These are phyloP conservation scores for Andrena flavipes DNA, from an alignment of 2,888 invertebrate genomes.

Conservation along the genomic window DNA sequence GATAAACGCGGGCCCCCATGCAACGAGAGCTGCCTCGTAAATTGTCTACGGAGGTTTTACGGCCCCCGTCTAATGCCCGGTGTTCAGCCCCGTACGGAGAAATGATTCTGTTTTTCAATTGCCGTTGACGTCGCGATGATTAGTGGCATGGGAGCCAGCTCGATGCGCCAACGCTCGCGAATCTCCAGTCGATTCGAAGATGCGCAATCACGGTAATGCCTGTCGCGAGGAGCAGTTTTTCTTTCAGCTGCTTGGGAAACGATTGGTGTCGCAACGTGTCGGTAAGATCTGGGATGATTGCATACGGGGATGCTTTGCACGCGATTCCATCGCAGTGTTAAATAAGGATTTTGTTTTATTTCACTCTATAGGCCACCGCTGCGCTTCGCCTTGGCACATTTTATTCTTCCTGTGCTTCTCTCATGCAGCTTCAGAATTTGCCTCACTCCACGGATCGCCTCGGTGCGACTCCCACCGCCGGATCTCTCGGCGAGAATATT, in stretches of 20 bases:
- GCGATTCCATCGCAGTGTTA: background rate
- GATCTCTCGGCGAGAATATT: too few relatives aligned
- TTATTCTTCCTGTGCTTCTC: too few relatives aligned
- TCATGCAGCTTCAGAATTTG: too few relatives aligned
- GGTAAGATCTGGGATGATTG: background rate
- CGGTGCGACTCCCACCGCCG: too few relatives aligned
- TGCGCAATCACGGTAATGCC: slow-evolving; percentile 8
- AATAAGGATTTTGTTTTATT: too few relatives aligned
- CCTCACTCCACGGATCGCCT: too few relatives aligned
- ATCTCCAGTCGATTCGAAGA: slow-evolving; percentile 4
- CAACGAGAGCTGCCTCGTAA: slow-evolving; percentile 57
- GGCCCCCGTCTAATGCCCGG: slow-evolving; percentile 28
- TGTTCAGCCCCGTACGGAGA: slow-evolving; percentile 15
- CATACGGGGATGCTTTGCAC: background rate
- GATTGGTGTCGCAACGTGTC: background rate
- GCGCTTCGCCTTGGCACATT: too few relatives aligned
- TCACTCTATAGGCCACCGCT: too few relatives aligned
- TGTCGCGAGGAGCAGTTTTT: slow-evolving; percentile 1
- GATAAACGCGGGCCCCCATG: slow-evolving; percentile 30
- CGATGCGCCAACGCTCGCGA: background rate
- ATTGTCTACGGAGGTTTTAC: slow-evolving; percentile 50
- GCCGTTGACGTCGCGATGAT: slow-evolving; percentile 3
- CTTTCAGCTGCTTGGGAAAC: background rate
- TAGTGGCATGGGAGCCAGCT: slow-evolving; percentile 1
- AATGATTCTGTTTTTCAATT: slow-evolving; percentile 30